Evolutionary conservation across 2,888 invertebrate genomes (phyloP).

Genomic region (Lasioglossum morio): DNA sequence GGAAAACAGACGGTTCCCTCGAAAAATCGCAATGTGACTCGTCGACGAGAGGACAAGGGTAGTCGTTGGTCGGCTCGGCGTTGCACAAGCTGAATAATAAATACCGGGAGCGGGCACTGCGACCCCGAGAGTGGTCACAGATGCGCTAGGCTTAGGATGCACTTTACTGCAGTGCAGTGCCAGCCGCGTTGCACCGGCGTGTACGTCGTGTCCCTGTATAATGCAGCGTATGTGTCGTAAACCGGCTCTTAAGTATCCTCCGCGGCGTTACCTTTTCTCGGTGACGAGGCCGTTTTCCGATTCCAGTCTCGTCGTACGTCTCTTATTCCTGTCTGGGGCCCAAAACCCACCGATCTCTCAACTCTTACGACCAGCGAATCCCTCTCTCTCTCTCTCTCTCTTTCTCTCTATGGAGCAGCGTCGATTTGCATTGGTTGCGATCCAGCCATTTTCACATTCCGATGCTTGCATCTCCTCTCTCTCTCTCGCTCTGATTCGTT

Average conservation of each 20-base stretch:
- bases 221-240: slow-evolving; percentile 63
- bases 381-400: neutral
- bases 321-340: slow-evolving; percentile 23
- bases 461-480: neutral
- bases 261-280: slow-evolving; percentile 47
- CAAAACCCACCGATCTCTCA: neutral
- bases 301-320: slow-evolving; percentile 49
- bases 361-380: neutral
- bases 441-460: neutral
- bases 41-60: slow-evolving; percentile 31
- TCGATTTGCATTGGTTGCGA: slow-evolving; percentile 26
- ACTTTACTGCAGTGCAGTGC: slow-evolving; percentile 79
- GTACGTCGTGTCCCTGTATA: slow-evolving; percentile 53
- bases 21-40: slow-evolving; percentile 47
- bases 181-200: slow-evolving; percentile 45
- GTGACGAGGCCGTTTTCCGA: slow-evolving; percentile 58
- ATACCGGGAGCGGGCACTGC: slow-evolving; percentile 70
- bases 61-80: slow-evolving; percentile 48
- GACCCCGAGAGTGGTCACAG: slow-evolving; percentile 75
- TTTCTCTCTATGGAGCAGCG: neutral
- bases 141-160: slow-evolving; percentile 78
- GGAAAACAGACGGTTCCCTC: slow-evolving; percentile 27
- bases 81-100: slow-evolving; percentile 74
- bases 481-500: neutral
- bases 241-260: slow-evolving; percentile 64